Evolutionary conservation across 2,113 vertebrate genomes (phyloP), one percentile per base, ranked within the genome.

Genomic region (Empidonax alnorum): DNA sequence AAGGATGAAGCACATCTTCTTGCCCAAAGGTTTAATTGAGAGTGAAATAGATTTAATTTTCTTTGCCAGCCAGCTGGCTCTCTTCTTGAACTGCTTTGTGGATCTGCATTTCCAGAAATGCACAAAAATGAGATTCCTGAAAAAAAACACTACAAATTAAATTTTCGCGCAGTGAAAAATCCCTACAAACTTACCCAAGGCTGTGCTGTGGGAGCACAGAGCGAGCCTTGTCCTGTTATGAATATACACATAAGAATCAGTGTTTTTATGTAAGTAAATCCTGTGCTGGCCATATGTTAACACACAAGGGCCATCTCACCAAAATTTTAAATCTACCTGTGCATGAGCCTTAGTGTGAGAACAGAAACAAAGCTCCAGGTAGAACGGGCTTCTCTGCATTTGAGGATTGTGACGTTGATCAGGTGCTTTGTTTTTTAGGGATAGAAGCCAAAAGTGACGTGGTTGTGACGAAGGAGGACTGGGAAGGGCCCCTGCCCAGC

Each of bases 401-500:
- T 87, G 35, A 6, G 2, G 3, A 20, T 44, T n/a, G 0, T 23
- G 21, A 39, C 25, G 55, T 37, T 93, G 92, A 97, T 73, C 52
- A 16, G 21, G 24, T 42, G 42, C 73, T 97, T 92, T 73, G 52
- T 90, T 58, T 49, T 81, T 33, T 91, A 99, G 99, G 99, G 50
- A 98, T 99, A 96, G 99, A 99, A 94, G 98, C 98, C 3, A 96
- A 97, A 89, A 88, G 97, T 0, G 97, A 98, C 12, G 98, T 98
- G 94, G 92, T 93, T 9, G 98, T 99, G 63, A 98, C 97, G 0
- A 97, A 98, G 23, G 98, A 94, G 1, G 99, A 99, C 94, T 98
- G 62, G 71, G 81, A 96, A 7, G 99, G 99, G 8, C 99, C 99
- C 44, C 97, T 99, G 68, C 98, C 98, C 5, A 98, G 98, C 2